These are phyloP conservation scores for Rhizomys pruinosus DNA, from an alignment of 2,113 vertebrate genomes.

Conservation along the genomic window DNA sequence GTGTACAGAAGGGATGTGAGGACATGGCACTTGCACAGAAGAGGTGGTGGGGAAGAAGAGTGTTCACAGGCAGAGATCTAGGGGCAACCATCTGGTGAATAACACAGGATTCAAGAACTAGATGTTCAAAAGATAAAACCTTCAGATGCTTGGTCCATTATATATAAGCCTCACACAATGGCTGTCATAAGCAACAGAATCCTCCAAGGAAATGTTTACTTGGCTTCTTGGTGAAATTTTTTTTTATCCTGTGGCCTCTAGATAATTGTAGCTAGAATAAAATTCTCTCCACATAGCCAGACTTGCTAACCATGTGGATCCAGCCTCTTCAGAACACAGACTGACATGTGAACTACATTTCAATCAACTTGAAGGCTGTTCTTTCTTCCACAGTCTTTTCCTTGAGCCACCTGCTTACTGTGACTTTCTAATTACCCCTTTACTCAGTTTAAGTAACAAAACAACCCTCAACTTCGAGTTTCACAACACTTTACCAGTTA, in stretches of 20 bases:
- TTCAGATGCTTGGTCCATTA: neutral
- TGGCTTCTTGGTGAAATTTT: neutral
- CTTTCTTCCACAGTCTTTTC: neutral
- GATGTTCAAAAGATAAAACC: constrained; percentile 5
- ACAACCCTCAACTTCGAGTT: neutral
- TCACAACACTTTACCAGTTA: neutral
- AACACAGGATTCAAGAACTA: neutral
- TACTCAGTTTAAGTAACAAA: neutral
- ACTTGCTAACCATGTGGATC: neutral
- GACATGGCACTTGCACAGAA: neutral
- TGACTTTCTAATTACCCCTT: neutral
- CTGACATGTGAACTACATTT: neutral
- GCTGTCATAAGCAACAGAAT: neutral
- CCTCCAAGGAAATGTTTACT: neutral
- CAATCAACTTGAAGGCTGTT: neutral
- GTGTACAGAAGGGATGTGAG: neutral
- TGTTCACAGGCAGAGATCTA: constrained; percentile 7
- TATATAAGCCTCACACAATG: neutral
- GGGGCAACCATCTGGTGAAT: neutral
- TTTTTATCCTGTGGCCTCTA: neutral
- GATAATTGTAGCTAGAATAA: neutral
- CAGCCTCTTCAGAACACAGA: neutral
- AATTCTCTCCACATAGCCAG: no score
- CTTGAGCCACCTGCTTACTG: neutral
- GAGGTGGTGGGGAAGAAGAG: neutral